Conservation (phyloP, 2,797 vertebrate genomes). For the Karalla daura region DNA sequence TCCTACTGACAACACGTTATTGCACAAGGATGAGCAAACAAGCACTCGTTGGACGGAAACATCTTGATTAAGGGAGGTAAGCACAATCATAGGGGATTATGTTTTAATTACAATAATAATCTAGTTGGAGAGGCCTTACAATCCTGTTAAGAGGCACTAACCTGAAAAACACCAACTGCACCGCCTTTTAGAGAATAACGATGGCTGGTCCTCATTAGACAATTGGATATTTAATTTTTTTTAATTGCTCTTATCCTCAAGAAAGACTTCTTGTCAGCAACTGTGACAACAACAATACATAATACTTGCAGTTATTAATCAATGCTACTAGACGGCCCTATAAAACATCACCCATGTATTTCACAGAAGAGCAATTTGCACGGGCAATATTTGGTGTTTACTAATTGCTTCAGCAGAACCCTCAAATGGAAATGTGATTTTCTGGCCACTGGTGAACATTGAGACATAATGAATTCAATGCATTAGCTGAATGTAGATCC, state of each 20-base stretch:
- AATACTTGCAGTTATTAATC: conserved; percentile 15
- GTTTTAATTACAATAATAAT: conserved; percentile 63
- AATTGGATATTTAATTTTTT: conserved; percentile 41
- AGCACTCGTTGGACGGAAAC: conserved; percentile 45
- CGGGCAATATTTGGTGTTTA: conserved; percentile 18
- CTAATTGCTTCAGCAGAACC: conserved; percentile 28
- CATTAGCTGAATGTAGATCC: conserved; percentile 6
- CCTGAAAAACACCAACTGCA: conserved; percentile 55
- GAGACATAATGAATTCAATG: not conserved
- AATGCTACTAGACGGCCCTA: not conserved
- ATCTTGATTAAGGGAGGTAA: conserved; percentile 58
- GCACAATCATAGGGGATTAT: conserved; percentile 62
- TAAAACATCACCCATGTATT: conserved; percentile 26
- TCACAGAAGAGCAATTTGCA: conserved; percentile 21
- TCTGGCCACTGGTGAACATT: conserved; percentile 13
- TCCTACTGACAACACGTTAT: conserved; percentile 47
- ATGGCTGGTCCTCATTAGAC: conserved; percentile 42
- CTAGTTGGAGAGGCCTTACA: conserved; percentile 20
- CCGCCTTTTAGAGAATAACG: conserved; percentile 16
- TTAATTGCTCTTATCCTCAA: conserved; percentile 16
- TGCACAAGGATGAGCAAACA: conserved; percentile 57
- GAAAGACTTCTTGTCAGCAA: not conserved
- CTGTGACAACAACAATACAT: conserved; percentile 22
- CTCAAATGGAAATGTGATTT: conserved; percentile 34
- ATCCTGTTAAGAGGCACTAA: conserved; percentile 60